A percentile compares a stretch with the other conserved stretches of the same genome.
phyloP scores from a whole-genome alignment of 2,888 invertebrate species.

The Pherbina coryleti region DNA sequence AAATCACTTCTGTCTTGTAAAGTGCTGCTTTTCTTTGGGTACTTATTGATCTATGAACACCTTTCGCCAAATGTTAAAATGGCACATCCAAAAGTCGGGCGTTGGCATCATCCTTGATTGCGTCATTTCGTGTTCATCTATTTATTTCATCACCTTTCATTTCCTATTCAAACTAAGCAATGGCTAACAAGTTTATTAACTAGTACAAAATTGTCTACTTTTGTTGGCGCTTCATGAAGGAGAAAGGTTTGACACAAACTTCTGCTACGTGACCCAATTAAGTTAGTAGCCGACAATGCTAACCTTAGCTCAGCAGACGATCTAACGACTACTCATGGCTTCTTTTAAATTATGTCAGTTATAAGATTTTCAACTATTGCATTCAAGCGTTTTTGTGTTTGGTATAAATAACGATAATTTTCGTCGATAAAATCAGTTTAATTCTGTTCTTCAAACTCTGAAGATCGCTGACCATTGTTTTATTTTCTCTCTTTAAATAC shows the following conservation, averaged over 20 bases:
- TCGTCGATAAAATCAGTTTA: conserved; percentile 37
- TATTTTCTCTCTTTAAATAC: background rate
- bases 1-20: no score
- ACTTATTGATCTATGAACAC: no score
- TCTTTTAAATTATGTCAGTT: background rate
- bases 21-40: no score
- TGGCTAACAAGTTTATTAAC: conserved; percentile 11
- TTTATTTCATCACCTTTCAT: conserved; percentile 52
- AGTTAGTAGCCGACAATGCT: background rate
- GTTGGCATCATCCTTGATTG: background rate
- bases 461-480: background rate
- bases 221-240: background rate
- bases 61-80: no score
- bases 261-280: conserved; percentile 33
- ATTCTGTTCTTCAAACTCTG: conserved; percentile 20
- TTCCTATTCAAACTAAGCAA: conserved; percentile 48
- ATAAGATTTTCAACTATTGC: background rate
- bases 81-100: background rate
- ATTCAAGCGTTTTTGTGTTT: background rate
- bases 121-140: background rate
- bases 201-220: background rate
- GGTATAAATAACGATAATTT: conserved; percentile 54
- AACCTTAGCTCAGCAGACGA: background rate
- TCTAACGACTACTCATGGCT: background rate
- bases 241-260: conserved; percentile 26